Evolutionary conservation across 1,140 invertebrate species (phyloP).

Genomic region (Asbolus verrucosus): DNA sequence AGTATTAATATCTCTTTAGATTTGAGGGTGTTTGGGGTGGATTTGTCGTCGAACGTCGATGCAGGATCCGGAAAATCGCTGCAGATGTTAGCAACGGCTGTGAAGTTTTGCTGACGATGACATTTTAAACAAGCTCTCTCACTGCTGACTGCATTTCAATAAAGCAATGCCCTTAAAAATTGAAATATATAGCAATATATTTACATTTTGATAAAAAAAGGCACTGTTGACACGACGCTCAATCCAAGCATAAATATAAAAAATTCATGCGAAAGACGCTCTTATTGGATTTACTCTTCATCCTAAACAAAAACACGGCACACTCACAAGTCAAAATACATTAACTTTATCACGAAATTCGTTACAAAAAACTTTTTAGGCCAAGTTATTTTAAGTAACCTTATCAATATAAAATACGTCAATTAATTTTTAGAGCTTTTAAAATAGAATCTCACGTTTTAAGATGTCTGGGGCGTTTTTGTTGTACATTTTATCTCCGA

Average conservation of each 20-base stretch:
- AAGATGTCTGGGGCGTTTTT: too few species aligned
- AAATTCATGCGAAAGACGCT: constrained; percentile 28
- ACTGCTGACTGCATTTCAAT: constrained; percentile 48
- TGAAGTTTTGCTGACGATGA: constrained; percentile 47
- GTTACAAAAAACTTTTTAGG: constrained; percentile 2
- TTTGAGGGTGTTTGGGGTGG: constrained; percentile 6
- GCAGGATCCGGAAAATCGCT: constrained; percentile 45
- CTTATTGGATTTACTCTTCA: constrained; percentile 2
- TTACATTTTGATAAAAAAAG: constrained; percentile 40
- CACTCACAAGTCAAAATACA: neutral
- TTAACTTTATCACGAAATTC: neutral
- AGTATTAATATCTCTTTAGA: constrained; percentile 14
- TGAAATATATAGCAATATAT: constrained; percentile 43
- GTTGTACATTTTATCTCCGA: too few species aligned
- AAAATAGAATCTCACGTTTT: too few species aligned
- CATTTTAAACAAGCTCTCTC: constrained; percentile 46
- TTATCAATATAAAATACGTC: neutral
- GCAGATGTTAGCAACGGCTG: constrained; percentile 42
- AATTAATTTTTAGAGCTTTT: neutral
- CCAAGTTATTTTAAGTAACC: constrained; percentile 5
- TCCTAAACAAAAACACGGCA: constrained; percentile 11
- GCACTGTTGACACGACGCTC: constrained; percentile 25
- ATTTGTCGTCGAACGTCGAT: constrained; percentile 29
- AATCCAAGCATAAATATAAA: constrained; percentile 37
- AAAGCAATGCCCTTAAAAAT: constrained; percentile 45